Percentiles rank a stretch among this genome's conserved stretches.
Evolutionary conservation across 2,797 vertebrate species (phyloP).

Genomic region (Phaenicophaeus curvirostris): DNA sequence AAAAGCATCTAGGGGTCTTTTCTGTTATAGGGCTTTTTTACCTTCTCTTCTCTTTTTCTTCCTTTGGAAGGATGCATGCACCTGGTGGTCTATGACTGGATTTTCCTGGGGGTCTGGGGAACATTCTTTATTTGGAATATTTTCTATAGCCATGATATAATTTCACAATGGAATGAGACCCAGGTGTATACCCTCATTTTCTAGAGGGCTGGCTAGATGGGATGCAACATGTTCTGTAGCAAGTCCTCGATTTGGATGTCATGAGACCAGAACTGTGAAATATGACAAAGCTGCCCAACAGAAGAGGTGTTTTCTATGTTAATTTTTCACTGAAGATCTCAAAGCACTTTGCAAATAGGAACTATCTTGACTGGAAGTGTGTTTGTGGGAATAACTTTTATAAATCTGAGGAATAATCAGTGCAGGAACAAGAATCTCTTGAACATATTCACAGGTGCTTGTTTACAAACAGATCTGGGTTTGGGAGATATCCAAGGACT

Average conservation of each 20-base stretch:
- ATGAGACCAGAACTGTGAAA: neutral
- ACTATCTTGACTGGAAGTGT: neutral
- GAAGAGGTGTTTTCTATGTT: neutral
- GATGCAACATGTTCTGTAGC: neutral
- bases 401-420: neutral
- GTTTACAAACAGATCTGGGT: neutral
- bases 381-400: neutral
- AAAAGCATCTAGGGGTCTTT: neutral
- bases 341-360: neutral
- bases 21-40: neutral
- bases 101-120: neutral
- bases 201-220: neutral
- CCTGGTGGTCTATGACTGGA: neutral
- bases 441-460: neutral
- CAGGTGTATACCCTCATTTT: neutral
- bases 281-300: neutral
- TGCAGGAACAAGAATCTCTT: neutral
- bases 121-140: neutral
- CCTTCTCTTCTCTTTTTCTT: neutral
- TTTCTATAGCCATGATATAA: neutral
- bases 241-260: neutral
- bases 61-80: neutral
- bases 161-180: neutral
- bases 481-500: neutral
- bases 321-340: neutral